phyloP scores from a whole-genome alignment of 92 coral and sea anemone genomes.

The Zoanthus sansibaricus region DNA sequence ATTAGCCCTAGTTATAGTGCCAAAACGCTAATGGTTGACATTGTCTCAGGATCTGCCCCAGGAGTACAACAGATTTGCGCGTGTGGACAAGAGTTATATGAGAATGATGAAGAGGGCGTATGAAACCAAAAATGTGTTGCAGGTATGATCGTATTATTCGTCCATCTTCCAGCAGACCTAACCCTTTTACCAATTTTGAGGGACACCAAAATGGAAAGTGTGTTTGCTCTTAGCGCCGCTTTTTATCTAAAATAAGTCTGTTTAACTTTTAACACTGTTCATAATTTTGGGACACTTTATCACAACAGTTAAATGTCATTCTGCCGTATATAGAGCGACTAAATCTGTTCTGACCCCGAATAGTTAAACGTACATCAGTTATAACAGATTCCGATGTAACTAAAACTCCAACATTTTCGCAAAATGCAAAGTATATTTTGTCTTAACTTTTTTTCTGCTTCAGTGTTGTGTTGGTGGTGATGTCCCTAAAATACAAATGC shows the following conservation, averaged over 20 bases:
- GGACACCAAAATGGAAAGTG: not conserved
- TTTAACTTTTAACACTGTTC: not conserved
- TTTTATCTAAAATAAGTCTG: not conserved
- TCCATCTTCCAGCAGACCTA: not conserved
- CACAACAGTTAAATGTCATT: too few species aligned
- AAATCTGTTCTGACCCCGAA: too few species aligned
- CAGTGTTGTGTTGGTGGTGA: slow-evolving; percentile 99
- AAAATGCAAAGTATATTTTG: too few species aligned
- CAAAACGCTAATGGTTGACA: not conserved
- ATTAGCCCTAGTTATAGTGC: not conserved
- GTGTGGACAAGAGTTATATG: slow-evolving; percentile 99
- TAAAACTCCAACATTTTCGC: too few species aligned
- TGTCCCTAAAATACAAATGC: slow-evolving; percentile 94
- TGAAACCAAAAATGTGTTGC: slow-evolving; percentile 95
- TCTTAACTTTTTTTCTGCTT: not conserved
- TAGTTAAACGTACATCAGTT: too few species aligned
- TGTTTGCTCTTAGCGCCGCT: too few species aligned
- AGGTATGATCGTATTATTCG: slow-evolving; percentile 60
- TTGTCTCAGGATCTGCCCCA: slow-evolving; percentile 86
- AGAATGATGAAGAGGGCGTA: slow-evolving; percentile 98
- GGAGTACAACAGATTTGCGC: slow-evolving; percentile 92
- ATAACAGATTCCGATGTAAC: too few species aligned
- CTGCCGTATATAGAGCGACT: too few species aligned
- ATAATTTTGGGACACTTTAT: too few species aligned
- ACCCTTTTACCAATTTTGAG: not conserved